Conservation (phyloP, 2,888 invertebrate genomes). For the Bugulina stolonifera region DNA sequence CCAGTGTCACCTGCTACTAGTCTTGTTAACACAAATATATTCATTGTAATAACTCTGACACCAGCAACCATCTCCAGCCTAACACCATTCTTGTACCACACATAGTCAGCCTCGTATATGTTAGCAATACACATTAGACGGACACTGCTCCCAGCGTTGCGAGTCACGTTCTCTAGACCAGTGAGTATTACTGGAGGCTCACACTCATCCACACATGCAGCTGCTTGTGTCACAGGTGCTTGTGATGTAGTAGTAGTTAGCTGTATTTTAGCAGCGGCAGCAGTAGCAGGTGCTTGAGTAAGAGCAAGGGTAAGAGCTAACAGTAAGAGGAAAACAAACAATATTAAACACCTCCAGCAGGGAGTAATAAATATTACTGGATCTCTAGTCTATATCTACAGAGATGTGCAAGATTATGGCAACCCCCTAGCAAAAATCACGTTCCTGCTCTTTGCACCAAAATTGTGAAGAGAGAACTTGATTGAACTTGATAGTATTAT, state of each 20-base stretch:
- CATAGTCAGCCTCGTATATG: neutral
- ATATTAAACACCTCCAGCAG: too few relatives aligned
- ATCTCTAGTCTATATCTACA: too few relatives aligned
- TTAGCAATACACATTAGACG: neutral
- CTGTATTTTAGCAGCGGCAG: neutral
- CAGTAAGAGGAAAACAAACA: too few relatives aligned
- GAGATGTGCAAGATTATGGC: too few relatives aligned
- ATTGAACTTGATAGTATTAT: too few relatives aligned
- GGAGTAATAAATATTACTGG: too few relatives aligned
- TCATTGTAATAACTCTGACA: too few relatives aligned
- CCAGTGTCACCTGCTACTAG: neutral
- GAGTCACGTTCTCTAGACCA: neutral
- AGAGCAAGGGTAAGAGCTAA: neutral
- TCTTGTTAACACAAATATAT: neutral
- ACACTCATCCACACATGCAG: constrained; percentile 1
- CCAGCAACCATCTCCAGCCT: neutral
- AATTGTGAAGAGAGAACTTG: too few relatives aligned
- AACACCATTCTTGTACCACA: constrained; percentile 7
- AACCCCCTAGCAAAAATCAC: too few relatives aligned
- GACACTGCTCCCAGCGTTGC: neutral
- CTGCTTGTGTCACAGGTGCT: neutral
- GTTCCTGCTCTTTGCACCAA: too few relatives aligned
- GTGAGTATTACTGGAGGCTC: neutral
- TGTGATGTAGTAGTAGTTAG: neutral
- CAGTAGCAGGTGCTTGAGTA: neutral